These are phyloP conservation scores for Polyommatus iphigenia DNA, from an alignment of 2,888 invertebrate genomes.

Conservation along the genomic window DNA sequence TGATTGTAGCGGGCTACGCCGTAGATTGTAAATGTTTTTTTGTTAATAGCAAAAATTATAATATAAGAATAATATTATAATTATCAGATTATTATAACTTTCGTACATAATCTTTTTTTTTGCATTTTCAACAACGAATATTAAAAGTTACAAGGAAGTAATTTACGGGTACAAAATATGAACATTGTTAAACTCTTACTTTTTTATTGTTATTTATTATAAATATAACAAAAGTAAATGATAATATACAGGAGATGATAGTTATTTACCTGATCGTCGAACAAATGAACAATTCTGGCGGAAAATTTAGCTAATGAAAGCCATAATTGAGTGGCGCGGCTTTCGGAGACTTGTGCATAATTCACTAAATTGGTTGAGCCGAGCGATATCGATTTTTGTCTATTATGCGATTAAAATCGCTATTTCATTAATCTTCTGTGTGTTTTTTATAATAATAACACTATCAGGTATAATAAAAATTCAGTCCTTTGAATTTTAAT, in stretches of 20 bases:
- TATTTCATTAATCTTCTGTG: not conserved
- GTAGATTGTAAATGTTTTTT: not conserved
- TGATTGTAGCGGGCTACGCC: too few species aligned
- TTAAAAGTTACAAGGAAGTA: too few species aligned
- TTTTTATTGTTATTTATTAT: not conserved
- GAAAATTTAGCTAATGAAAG: slow-evolving; percentile 23
- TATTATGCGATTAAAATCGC: not conserved
- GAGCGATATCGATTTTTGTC: not conserved
- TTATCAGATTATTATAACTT: too few species aligned
- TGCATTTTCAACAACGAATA: too few species aligned
- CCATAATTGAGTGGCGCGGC: slow-evolving; percentile 30
- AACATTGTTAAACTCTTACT: not conserved
- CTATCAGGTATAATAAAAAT: not conserved
- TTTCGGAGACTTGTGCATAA: slow-evolving; percentile 20
- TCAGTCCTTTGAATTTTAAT: too few species aligned
- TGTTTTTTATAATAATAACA: not conserved
- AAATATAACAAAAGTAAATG: not conserved
- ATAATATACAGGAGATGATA: not conserved
- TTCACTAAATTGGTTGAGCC: slow-evolving; percentile 21
- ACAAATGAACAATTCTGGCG: slow-evolving; percentile 21
- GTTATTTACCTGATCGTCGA: not conserved
- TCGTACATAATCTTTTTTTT: too few species aligned
- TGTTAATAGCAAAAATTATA: not conserved
- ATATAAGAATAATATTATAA: too few species aligned
- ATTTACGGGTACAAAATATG: too few species aligned